Evolutionary conservation across 2,797 vertebrate genomes (phyloP).

Genomic region (Hapalemur alaotrensis): DNA sequence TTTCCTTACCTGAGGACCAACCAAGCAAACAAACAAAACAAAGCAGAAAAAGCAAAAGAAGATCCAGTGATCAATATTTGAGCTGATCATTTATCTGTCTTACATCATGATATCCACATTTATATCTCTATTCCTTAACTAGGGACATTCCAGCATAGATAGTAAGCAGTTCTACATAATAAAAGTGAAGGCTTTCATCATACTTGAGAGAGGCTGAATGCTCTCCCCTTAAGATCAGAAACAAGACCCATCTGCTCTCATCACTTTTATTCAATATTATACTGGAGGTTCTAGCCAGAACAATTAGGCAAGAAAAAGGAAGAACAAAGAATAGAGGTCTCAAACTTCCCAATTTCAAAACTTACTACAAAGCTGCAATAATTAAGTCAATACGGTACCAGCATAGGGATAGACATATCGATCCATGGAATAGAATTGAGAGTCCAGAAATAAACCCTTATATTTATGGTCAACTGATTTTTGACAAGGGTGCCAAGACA

Average conservation of each 20-base stretch:
- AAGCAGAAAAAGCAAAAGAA: neutral
- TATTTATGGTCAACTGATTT: neutral
- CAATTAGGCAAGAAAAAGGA: neutral
- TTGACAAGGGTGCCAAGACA: neutral
- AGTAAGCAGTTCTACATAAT: neutral
- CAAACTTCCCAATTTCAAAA: neutral
- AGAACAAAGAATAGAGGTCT: neutral
- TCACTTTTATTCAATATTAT: neutral
- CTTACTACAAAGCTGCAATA: neutral
- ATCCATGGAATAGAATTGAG: neutral
- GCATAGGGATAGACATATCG: neutral
- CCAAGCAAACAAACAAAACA: neutral
- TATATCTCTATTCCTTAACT: neutral
- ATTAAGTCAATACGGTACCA: neutral
- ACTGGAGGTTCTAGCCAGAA: neutral
- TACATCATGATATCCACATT: neutral
- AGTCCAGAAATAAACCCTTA: neutral
- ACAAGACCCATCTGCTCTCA: neutral
- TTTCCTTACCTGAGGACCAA: neutral
- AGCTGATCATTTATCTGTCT: neutral
- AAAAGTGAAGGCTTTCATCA: neutral
- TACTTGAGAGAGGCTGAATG: neutral
- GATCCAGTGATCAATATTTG: neutral
- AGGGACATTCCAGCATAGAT: neutral
- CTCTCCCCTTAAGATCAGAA: neutral